Conservation (phyloP, 2,113 vertebrate species). For the Cochlearius cochlearius region DNA sequence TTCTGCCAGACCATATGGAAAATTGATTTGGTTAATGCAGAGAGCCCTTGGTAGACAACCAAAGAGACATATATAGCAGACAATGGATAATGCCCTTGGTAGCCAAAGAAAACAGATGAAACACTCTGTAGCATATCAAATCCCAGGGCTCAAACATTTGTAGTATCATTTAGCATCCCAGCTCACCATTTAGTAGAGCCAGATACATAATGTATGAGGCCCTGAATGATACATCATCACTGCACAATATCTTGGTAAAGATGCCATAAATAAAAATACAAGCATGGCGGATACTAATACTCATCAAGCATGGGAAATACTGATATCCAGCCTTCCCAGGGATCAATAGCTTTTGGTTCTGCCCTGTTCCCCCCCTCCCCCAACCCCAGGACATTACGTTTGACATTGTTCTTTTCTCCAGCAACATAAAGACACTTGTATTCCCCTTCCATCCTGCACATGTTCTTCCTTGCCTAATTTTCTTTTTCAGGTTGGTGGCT, state of each 20-base stretch:
- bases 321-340: background rate
- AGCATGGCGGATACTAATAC: background rate
- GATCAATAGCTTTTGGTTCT: background rate
- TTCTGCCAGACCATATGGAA: background rate
- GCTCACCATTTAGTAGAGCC: background rate
- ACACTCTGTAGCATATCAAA: background rate
- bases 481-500: background rate
- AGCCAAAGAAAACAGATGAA: background rate
- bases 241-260: background rate
- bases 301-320: background rate
- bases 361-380: background rate
- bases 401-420: background rate
- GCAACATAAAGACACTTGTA: background rate
- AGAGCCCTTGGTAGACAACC: background rate
- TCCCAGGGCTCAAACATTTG: background rate
- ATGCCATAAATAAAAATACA: background rate
- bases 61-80: background rate
- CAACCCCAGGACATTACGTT: too few species aligned
- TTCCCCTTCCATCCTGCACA: background rate
- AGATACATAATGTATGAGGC: background rate
- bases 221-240: background rate
- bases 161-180: background rate
- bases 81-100: background rate
- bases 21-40: background rate
- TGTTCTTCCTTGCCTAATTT: background rate